Base-by-base conservation (phyloP, 2,888 invertebrate genomes). In the Sesamia inferens region DNA sequence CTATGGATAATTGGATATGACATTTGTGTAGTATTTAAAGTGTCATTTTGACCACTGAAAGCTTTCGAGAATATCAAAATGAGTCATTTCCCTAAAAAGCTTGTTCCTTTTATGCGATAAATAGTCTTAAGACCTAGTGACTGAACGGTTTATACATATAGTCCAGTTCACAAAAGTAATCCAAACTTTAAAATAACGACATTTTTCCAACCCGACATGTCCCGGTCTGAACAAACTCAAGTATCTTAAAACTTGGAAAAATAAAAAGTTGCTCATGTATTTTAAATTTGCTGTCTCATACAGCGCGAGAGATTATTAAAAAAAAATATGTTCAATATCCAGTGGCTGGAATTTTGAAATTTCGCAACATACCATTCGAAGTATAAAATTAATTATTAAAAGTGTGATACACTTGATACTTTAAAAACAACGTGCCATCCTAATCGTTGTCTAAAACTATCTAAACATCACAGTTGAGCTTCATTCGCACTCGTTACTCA, bases 401-500 rank as follows among this genome's bases (percentile, higher is more conserved):
- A 72, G 74, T 62, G 73, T 85, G 82, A 84, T 74, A 79, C 72
- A 82, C 80, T 74, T 75, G 82, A 84, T 84, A 82, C 74, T 83
- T 83, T 79, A 77, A 79, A 76, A 78, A 83, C 82, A 85, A 84
- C 78, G 80, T 71, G 87, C 86, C 85, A 90, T 71, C 74, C 87
- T 89, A 91, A 86, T 84, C 84, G 87, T 90, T 89, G 87, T 86
- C 87, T 90, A 89, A 88, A 90, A 88, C 89, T 87, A 87, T 89
- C 87, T 91, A 91, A 88, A 84, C 86, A 94, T 94, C 95, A 94
- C 93, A 95, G 94, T 91, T 91, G 83, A 89, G 88, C 89, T 90
- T 86, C 84, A 84, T 88, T 88, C 82, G 79, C 75, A 78, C 76
- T 79, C 47, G 79, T 76, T 76, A 68, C 79, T 93, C 89, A 95